Base-by-base conservation (phyloP, 2,113 vertebrate species). In the Nycticorax nycticorax region DNA sequence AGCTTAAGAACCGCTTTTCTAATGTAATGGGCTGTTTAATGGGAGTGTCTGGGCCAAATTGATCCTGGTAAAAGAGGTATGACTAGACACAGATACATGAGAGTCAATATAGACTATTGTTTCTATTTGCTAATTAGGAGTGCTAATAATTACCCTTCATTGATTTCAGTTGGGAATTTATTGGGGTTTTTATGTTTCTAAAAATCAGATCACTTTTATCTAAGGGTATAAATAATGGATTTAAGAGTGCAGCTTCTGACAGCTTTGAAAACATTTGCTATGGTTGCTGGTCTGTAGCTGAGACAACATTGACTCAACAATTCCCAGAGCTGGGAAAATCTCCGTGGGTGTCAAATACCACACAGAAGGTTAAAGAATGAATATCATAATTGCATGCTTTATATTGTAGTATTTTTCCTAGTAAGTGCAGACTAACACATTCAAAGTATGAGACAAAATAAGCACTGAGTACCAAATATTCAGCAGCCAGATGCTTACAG, bases 261-360 rank as follows among this genome's bases (percentile, higher is more conserved):
- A 76, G 75, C 85, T 92, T 93, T 91, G 92, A 91, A 85, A 92
- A 95, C 53, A 78, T 93, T 78, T 37, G 80, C 80, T 79, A 21
- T 75, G n/a, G 17, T 82, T 92, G 68, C 83, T 89, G 33, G 52
- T 87, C 48, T 91, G 85, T 89, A 93, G 81, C 82, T 81, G 76
- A 89, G 73, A 81, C 76, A 92, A 75, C 83, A 93, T 16, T 85
- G 53, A 89, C 81, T 93, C 4, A 9, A 93, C 56, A 50, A 53
- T 83, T 96, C 77, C 67, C 87, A 92, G 75, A 87, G 74, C 71
- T 59, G 69, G 41, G 69, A 89, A 96, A 94, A 89, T 89, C 84
- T 94, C 94, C 53, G 33, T 76, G 91, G 14, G 18, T 94, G 80
- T 82, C 77, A 94, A 78, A 96, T 94, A 88, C 90, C 56, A 72